Evolutionary conservation across 1,140 invertebrate genomes (phyloP), one percentile per base, ranked within the genome.

Genomic region (Galendromus occidentalis): DNA sequence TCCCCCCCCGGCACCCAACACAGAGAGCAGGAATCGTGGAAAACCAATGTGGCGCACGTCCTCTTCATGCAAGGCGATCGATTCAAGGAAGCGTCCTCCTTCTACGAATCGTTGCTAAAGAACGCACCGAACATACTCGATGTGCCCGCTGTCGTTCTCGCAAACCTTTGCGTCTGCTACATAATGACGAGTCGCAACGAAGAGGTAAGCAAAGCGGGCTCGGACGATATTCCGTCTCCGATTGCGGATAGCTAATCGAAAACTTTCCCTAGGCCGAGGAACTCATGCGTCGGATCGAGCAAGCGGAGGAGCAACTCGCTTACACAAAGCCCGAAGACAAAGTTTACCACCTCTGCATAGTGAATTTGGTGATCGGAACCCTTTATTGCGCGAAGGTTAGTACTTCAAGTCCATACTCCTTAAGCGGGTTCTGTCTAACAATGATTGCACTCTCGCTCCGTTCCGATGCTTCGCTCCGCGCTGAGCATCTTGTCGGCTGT

Each of bases 1-100:
- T 39, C 4, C 4, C 4, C 9, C 33, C 9, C 9, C 33, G 33
- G 9, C 14, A 7, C 12, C 33, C 22, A 6, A 4, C 22, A 22
- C 51, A 93, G 91, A 71, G 92, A 97, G 73, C 88, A 95, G 72
- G 91, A 97, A 72, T 83, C 86, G 1, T 99, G 94, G 94, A 86
- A 92, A 69, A 77, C 98, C 6, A 98, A 99, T 74, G 92, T 98
- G 0, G 95, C 94, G 0, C 95, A 99, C 74, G 94, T 97, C 1
- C 78, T 98, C 5, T 99, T 98, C 74, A 98, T 99, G 95, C 93
- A 94, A 76, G 93, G 94, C 75, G 93, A 89, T 73, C 98, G 98
- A 75, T 98, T 94, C 74, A 95, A 95, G 74, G 93, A 98, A 78
- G 90, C 94, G 0, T 88, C 91, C 1, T 90, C 88, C 44, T 98